Percentiles rank a stretch among this genome's conserved stretches.
Evolutionary conservation across 2,113 vertebrate species (phyloP).

Genomic region (Chiloscyllium plagiosum): DNA sequence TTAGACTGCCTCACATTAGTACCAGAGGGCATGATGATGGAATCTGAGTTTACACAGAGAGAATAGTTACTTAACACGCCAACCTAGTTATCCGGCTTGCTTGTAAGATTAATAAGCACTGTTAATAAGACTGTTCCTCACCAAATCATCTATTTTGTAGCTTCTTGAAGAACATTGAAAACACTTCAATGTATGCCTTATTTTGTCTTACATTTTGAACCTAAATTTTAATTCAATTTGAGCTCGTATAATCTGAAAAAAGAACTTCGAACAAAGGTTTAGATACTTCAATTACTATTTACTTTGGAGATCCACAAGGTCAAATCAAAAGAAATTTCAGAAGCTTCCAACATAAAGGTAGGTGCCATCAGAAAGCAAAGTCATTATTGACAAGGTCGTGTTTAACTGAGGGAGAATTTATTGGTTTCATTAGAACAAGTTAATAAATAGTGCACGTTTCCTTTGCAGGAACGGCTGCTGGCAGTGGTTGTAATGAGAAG

Average conservation of each 20-base stretch:
- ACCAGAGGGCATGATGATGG: not conserved
- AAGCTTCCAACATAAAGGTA: not conserved
- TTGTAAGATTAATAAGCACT: not conserved
- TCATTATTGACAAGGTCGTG: constrained; percentile 13
- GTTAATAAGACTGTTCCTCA: not conserved
- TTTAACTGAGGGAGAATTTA: not conserved
- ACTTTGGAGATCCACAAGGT: not conserved
- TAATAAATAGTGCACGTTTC: not conserved
- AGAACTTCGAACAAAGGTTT: not conserved
- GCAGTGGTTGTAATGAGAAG: constrained; percentile 41
- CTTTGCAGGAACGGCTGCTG: constrained; percentile 24
- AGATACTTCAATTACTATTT: not conserved
- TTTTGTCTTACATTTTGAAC: not conserved
- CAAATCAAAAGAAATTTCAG: not conserved
- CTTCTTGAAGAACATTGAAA: not conserved
- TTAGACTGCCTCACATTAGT: not conserved
- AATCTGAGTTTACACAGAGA: not conserved
- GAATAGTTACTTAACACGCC: not conserved
- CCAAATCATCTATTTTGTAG: not conserved
- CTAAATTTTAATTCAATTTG: not conserved
- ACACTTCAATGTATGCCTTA: not conserved
- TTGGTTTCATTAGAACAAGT: constrained; percentile 10
- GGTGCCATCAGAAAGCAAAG: not conserved
- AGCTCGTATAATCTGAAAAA: not conserved
- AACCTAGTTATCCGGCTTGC: not conserved